phyloP scores from a whole-genome alignment of 2,113 vertebrate genomes.

The Macaca fascicularis region DNA sequence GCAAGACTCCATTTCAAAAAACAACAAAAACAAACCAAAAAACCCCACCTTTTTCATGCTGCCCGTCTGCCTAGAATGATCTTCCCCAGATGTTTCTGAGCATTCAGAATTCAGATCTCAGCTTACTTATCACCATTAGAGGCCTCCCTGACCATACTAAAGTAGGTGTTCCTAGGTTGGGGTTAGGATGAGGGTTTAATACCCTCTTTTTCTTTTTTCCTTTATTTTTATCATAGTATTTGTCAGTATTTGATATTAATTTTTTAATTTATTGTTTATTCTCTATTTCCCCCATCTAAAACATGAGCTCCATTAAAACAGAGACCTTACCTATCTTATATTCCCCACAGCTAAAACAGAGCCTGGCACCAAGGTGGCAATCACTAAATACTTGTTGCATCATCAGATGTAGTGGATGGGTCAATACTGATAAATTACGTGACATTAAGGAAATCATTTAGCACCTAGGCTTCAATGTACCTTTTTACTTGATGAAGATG shows the following conservation, averaged over 20 bases:
- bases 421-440: not conserved
- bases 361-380: not conserved
- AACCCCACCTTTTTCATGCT: not conserved
- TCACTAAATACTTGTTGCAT: not conserved
- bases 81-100: not conserved
- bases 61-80: not conserved
- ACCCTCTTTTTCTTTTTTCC: not conserved
- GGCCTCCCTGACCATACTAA: not conserved
- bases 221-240: not conserved
- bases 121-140: not conserved
- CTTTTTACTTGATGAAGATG: not conserved
- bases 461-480: slow-evolving; percentile 31
- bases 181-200: not conserved
- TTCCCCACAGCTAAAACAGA: not conserved
- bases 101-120: not conserved
- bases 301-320: not conserved
- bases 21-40: too few species aligned
- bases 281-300: not conserved
- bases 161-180: not conserved
- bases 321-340: not conserved
- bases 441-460: slow-evolving; percentile 24
- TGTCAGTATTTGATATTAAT: not conserved
- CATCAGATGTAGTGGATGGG: not conserved
- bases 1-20: too few species aligned
- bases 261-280: not conserved